Base-by-base conservation (phyloP, 2,888 invertebrate genomes). In the Pseudococcus viburni region DNA sequence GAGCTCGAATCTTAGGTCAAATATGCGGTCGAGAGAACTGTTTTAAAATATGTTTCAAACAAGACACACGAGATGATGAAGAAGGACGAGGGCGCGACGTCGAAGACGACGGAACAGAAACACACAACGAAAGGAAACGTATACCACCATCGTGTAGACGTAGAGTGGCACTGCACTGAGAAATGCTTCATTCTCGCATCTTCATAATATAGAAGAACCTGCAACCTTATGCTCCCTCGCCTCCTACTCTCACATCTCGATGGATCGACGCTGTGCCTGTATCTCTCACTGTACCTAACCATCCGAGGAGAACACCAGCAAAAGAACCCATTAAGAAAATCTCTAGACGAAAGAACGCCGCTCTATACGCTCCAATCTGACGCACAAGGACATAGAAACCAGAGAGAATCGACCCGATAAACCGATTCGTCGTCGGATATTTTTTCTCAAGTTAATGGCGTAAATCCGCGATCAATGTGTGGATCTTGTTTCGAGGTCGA, bases 1-100 rank as follows among this genome's bases (percentile, higher is more conserved):
- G 80, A 80, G 80, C 80, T 80, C 80, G 80, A 80, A 80, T 80
- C 80, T 80, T 42, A 42, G 80, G 80, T 80, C 80, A 80, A 80
- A 80, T 80, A 80, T 80, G 80, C 80, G 80, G 80, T 80, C 80
- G 42, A 80, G 8, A 80, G 42, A n/a, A 39, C n/a, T 42, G 19
- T 80, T 42, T 80, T 80, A 80, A 42, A 80, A 64, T 64, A 73
- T 26, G 68, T 73, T 73, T 80, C n/a, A 80, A 42, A 73, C 17
- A 33, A 73, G 12, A 73, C 19, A 73, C 12, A 73, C 33, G 73
- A 8, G 33, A 73, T 19, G 59, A 59, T 19, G 59, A 59, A 5
- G 59, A 59, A 59, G 59, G 59, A 59, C 19, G 19, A 59, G 19
- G 59, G 19, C 6, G 59, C 59, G 59, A 59, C n/a, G 7, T 19